These are phyloP conservation scores for Hydrolagus affinis DNA, from an alignment of 2,113 vertebrate species.

Conservation along the genomic window DNA sequence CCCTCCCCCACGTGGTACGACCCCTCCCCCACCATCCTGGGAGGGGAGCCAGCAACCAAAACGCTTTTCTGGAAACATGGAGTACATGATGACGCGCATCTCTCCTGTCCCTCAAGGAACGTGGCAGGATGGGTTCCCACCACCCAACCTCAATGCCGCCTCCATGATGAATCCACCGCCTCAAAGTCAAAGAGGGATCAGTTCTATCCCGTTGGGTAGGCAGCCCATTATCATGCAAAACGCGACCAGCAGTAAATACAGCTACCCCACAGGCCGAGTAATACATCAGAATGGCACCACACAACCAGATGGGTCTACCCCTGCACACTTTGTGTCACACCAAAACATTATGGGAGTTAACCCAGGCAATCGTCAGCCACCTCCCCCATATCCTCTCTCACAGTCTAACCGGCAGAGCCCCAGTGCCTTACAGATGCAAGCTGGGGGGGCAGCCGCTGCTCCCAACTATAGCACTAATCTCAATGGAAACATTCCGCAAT, in stretches of 20 bases:
- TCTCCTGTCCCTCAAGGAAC: constrained; percentile 82
- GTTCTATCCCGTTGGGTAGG: constrained; percentile 73
- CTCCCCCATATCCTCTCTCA: constrained; percentile 76
- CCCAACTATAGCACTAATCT: constrained; percentile 66
- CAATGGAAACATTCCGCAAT: constrained; percentile 49
- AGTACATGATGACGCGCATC: constrained; percentile 78
- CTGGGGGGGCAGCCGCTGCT: constrained; percentile 64
- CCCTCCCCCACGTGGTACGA: constrained; percentile 63
- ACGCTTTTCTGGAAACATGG: constrained; percentile 88
- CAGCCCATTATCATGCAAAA: constrained; percentile 94
- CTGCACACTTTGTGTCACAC: constrained; percentile 58
- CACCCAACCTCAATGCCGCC: constrained; percentile 53
- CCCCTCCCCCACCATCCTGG: constrained; percentile 74
- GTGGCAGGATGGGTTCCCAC: constrained; percentile 76
- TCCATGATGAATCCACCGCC: constrained; percentile 51
- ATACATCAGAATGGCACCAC: constrained; percentile 69
- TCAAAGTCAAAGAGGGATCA: constrained; percentile 77
- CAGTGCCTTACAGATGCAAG: constrained; percentile 74
- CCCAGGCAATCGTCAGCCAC: constrained; percentile 67
- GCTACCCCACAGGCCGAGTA: constrained; percentile 70
- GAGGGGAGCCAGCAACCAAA: constrained; percentile 80
- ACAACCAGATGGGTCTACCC: constrained; percentile 56
- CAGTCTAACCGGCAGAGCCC: constrained; percentile 78
- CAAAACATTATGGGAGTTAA: constrained; percentile 60
- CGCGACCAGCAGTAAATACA: constrained; percentile 74